Base-by-base conservation (phyloP, 1,140 invertebrate species). In the Tetranychus urticae region DNA sequence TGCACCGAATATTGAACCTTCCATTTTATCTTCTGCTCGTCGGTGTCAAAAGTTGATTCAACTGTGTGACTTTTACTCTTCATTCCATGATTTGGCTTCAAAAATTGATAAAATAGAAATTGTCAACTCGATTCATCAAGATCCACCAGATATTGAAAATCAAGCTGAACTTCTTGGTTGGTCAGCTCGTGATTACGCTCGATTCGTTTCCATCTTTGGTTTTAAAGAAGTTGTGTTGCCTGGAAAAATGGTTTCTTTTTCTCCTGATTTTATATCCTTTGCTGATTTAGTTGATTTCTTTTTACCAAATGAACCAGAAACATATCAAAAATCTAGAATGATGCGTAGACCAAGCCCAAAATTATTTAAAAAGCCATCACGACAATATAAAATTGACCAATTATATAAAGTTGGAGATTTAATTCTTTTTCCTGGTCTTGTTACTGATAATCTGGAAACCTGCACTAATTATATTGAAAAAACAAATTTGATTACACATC, bases 101-200 rank as follows among this genome's bases (percentile, higher is more conserved):
- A 7, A 7, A 8, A 33, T 33, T 33, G 31, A 13, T n/a, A 52
- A 52, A n/a, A n/a, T 52, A 8, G n/a, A 12, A 23, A 52, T 52
- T n/a, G n/a, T 52, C n/a, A 52, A 23, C 50, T 31, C n/a, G 8
- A 8, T 52, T 6, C 50, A 52, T 52, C n/a, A 52, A 52, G 50
- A 52, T 33, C 58, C 58, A 39, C 59, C 62, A 4, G 62, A 63
- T 42, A 45, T 63, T 42, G 59, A 63, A 36, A 23, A 2, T 37
- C 37, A 61, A 36, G 48, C 37, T 36, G 36, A 60, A 45, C 33
- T 50, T 23, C 12, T 63, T 1, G 37, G 52, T 45, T 63, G 58
- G 59, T 35, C 47, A 37, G 62, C 13, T 14, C 55, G 47, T 63
- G 62, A 63, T 45, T 50, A 60, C 46, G 62, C 52, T 34, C 37